phyloP scores from a whole-genome alignment of 2,888 invertebrate species.

The Phoronis australis region DNA sequence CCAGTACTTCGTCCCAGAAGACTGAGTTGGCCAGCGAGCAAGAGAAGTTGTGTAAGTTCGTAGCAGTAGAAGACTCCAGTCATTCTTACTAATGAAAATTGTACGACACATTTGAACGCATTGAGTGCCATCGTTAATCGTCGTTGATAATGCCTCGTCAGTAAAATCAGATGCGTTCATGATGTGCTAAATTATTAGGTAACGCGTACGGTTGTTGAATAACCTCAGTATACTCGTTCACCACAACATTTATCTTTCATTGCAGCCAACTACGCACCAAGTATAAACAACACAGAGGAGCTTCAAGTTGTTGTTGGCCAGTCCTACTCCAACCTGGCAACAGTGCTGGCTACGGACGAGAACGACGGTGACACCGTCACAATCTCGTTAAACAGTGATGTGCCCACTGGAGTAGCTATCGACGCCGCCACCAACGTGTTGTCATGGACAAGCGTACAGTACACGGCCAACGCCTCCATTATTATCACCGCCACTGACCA shows the following conservation, averaged over 20 bases:
- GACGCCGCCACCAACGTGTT: conserved; percentile 11
- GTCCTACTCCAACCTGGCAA: conserved; percentile 12
- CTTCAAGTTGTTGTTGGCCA: conserved; percentile 16
- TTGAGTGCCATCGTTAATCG: too few species aligned
- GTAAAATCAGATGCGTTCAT: too few species aligned
- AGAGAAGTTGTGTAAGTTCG: conserved; percentile 11
- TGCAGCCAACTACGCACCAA: conserved; percentile 22
- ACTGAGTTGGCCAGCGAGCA: conserved; percentile 9
- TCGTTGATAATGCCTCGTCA: too few species aligned
- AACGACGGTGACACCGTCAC: conserved; percentile 22
- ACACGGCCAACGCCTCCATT: conserved; percentile 10
- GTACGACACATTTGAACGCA: too few species aligned
- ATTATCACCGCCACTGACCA: conserved; percentile 21
- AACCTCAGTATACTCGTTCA: too few species aligned
- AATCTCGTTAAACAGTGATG: conserved; percentile 10
- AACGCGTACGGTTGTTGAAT: too few species aligned
- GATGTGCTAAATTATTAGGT: too few species aligned
- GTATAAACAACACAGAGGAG: conserved; percentile 12
- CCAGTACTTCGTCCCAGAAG: conserved; percentile 10
- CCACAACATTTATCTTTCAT: background rate
- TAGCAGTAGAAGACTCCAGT: background rate
- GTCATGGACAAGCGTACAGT: conserved; percentile 16
- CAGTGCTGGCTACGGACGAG: conserved; percentile 16
- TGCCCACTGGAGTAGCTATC: conserved; percentile 17
- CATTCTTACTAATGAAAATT: too few species aligned